Base-by-base conservation (phyloP, 2,113 vertebrate species). In the Callospermophilus lateralis region DNA sequence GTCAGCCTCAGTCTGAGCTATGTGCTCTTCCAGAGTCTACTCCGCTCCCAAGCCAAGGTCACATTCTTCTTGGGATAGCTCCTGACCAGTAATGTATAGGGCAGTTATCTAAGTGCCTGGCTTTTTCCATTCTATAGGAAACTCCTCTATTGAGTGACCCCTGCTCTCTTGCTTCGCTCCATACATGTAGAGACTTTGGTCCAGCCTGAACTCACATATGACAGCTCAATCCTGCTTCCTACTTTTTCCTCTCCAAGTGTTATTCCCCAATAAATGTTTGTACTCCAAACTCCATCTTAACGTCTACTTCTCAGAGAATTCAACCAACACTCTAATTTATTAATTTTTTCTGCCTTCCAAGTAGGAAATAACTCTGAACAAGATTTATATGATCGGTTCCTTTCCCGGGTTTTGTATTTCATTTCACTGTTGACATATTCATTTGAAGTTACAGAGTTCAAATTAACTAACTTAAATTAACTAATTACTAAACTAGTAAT, bases 1-100 rank as follows among this genome's bases (percentile, higher is more conserved):
- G 58, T 70, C 39, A 72, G 7, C 45, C 61, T 45, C 28, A 28
- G n/a, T 6, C 28, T 55, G 22, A 55, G 72, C 74, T 55, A 11
- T 76, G 48, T 68, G 72, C 16, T 61, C 30, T 55, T 70, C 42
- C 17, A 20, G 63, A 34, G 34, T 65, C 34, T 32, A 89, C 37
- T 73, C 79, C 45, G 12, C 72, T 93, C 79, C 58, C 65, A 95
- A n/a, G 72, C 48, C 16, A 22, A 84, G 73, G 70, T 26, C 91
- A 91, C 6, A 7, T 24, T 91, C 70, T 74, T 67, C 68, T 78
- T 74, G 45, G 53, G 26, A 34, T 45, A 58, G 45, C 12, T 45
- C 16, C 28, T 30, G 30, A 37, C 89, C 34, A 67, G 0, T 42
- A n/a, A 58, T 8, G 28, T 6, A 34, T 76, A 67, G 65, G 20